Evolutionary conservation across 2,113 vertebrate species (phyloP), one percentile per base, ranked within the genome.

Genomic region (Stictonetta naevosa): DNA sequence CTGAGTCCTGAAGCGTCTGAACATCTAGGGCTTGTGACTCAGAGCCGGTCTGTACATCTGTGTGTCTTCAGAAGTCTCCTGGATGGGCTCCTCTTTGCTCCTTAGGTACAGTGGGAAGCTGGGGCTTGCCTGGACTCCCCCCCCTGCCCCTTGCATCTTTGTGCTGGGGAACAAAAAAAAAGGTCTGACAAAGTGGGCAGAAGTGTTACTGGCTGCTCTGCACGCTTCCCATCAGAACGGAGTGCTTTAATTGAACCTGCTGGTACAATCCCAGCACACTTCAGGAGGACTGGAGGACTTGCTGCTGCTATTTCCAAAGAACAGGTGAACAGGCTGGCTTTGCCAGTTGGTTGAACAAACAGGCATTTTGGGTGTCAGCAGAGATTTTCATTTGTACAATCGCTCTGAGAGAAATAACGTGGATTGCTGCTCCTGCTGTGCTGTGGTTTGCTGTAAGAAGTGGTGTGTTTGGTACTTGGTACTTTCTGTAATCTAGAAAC

Each of bases 401-500:
- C 25, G 15, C 50, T 71, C 48, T 72, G 9, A 17, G 36, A 17
- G 23, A 40, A 50, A 31, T 1, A 1, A 1, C 13, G 2, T 19
- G 36, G 29, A 3, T 16, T 42, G 33, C 23, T 1, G 0, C 38
- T n/a, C 6, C 21, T 11, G n/a, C 2, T 31, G 36, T 56, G 46
- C 36, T 75, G 63, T 6, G 2, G n/a, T 78, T 77, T 1, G 3
- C 60, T 71, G 33, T 16, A 5, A 69, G 38, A 56, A 84, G n/a
- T 2, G 3, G 10, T 18, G 0, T 34, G 1, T 81, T 68, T 66
- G 29, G 31, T 86, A 29, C 44, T 31, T 40, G 3, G 60, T 42
- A 18, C 23, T 62, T 38, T 26, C 53, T 19, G 1, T 10, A 14
- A n/a, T 50, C 56, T 73, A 29, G 19, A 77, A 60, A 31, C 18